Percentiles rank a stretch among this genome's conserved stretches.
Conservation (phyloP, 2,797 vertebrate genomes). For the Acipenser ruthenus region DNA sequence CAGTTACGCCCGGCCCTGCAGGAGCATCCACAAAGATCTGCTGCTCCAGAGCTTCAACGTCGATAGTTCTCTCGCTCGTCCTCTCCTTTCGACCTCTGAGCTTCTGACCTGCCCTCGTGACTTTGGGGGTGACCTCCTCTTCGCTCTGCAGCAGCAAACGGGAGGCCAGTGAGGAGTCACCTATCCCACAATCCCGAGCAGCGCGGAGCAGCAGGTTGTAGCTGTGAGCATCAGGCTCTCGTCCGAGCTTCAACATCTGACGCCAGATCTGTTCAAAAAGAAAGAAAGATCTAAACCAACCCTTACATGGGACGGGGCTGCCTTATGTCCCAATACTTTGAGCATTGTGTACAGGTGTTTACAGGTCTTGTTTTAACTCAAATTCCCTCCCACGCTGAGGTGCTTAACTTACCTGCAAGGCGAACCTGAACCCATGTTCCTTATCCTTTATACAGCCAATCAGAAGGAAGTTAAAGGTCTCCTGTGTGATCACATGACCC, state of each 20-base stretch:
- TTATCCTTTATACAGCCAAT: slow-evolving; percentile 82
- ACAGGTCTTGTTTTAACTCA: neutral
- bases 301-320: neutral
- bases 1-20: neutral
- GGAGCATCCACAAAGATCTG: slow-evolving; percentile 53
- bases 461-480: slow-evolving; percentile 83
- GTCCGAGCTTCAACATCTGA: slow-evolving; percentile 72
- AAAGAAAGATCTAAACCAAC: neutral
- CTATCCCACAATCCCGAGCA: slow-evolving; percentile 81
- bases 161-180: slow-evolving; percentile 56
- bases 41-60: slow-evolving; percentile 68
- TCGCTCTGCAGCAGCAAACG: slow-evolving; percentile 52
- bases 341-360: too few species aligned
- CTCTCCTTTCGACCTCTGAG: slow-evolving; percentile 13
- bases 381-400: too few species aligned
- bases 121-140: slow-evolving; percentile 8
- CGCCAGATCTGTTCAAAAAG: slow-evolving; percentile 75
- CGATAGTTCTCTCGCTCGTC: slow-evolving; percentile 19
- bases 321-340: neutral
- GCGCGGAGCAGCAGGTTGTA: slow-evolving; percentile 80
- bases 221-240: slow-evolving; percentile 58
- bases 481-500: slow-evolving; percentile 63
- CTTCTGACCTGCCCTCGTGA: neutral
- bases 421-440: slow-evolving; percentile 67
- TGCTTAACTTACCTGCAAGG: slow-evolving; percentile 69